Evolutionary conservation across 2,888 invertebrate species (phyloP).

Genomic region (Eucriotettix oculatus): DNA sequence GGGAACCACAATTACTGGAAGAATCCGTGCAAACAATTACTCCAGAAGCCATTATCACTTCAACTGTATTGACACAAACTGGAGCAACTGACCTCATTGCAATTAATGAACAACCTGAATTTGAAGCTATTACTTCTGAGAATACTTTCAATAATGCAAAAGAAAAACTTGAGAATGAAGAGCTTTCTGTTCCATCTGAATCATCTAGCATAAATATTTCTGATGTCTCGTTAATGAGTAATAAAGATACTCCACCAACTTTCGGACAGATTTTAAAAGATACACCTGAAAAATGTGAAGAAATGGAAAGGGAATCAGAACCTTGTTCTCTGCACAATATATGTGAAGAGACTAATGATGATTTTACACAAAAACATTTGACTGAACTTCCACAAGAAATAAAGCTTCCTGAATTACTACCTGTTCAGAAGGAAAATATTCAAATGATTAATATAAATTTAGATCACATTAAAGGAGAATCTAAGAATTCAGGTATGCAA

Average conservation of each 20-base stretch:
- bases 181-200: neutral
- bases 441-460: too few relatives aligned
- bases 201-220: neutral
- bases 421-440: too few relatives aligned
- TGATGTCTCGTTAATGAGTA: neutral
- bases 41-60: neutral
- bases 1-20: neutral
- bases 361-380: too few relatives aligned
- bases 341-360: too few relatives aligned
- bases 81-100: neutral
- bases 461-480: neutral
- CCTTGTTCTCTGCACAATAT: too few relatives aligned
- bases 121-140: neutral
- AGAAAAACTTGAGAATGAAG: neutral
- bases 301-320: too few relatives aligned
- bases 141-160: neutral
- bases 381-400: too few relatives aligned
- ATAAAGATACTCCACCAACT: neutral
- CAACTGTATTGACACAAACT: slow-evolving; percentile 2
- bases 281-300: neutral
- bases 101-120: slow-evolving; percentile 4
- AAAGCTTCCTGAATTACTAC: too few relatives aligned
- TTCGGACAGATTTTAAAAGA: neutral
- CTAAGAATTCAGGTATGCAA: slow-evolving; percentile 24
- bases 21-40: slow-evolving; percentile 7